Percentiles rank a stretch among this genome's conserved stretches.
Conservation (phyloP, 2,797 vertebrate species). For the Graptemys geographica region DNA sequence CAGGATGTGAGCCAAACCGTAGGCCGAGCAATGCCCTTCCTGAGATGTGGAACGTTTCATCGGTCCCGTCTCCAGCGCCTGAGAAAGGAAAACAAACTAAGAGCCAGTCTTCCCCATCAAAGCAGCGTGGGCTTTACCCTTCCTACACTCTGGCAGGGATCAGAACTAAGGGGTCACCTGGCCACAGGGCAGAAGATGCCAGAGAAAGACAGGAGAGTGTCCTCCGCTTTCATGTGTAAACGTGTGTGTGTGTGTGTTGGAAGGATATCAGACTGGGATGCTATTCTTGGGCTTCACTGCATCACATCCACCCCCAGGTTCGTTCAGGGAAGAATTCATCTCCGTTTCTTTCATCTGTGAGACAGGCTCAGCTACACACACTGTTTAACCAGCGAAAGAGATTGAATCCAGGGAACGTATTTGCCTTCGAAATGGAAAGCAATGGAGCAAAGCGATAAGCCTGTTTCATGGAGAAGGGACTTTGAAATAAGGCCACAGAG, state of each 20-base stretch:
- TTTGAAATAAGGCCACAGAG: neutral
- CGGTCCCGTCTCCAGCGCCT: neutral
- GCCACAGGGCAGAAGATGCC: neutral
- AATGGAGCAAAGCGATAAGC: neutral
- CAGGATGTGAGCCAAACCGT: neutral
- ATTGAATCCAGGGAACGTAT: neutral
- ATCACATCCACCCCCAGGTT: neutral
- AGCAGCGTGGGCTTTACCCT: neutral
- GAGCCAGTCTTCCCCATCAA: neutral
- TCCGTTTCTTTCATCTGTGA: neutral
- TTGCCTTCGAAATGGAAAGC: neutral
- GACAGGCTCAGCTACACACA: neutral
- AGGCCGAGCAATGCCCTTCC: neutral
- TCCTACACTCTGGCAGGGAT: neutral
- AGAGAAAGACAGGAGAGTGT: neutral
- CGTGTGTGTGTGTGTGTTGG: neutral
- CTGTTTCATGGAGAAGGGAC: neutral
- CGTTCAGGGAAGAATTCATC: neutral
- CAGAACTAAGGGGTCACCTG: neutral
- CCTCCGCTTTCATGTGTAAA: neutral
- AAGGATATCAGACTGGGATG: neutral
- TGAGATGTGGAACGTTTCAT: neutral
- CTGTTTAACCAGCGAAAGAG: neutral
- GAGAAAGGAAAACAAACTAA: neutral
- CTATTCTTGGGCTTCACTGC: neutral